Base-by-base conservation (phyloP, 1,140 invertebrate genomes). In the Aphis craccivora region DNA sequence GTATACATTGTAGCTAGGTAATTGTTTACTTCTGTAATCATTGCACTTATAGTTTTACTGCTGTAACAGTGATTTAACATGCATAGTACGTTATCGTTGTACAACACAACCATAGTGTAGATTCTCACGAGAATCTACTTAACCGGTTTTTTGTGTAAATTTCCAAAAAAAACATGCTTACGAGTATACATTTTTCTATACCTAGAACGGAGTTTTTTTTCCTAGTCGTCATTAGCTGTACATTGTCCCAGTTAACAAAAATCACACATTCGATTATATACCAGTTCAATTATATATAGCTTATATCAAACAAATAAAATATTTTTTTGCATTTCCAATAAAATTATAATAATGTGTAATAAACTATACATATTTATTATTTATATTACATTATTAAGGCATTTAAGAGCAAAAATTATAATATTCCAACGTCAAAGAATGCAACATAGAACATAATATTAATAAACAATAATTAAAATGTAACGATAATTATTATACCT, bases 111-210 rank as follows among this genome's bases (percentile, higher is more conserved):
- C 48, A 51, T 4, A 55, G 35, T 55, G 40, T 20, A 60, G 55
- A 67, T 90, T 90, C 89, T 90, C 89, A 90, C 89, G 37, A 90
- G 89, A 90, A 43, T 90, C 89, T 22, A 90, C 37, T 43, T 22
- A 43, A 90, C 89, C 89, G 89, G 89, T 90, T 90, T 90, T 90
- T 67, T 67, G 89, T 40, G 89, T 90, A 43, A 90, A 90, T 90
- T 90, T 89, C 88, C 88, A 40, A 89, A 90, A 60, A 51, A 87
- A 88, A 88, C 43, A 88, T n/a, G n/a, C 22, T 2, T 43, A 40
- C 37, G 37, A 40, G 37, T 40, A n/a, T 40, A 67, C 60, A 67
- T 90, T 90, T 90, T 25, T 90, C 7, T 90, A 43, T 90, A 67
- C 53, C 37, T 43, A 40, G 25, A 90, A 60, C 25, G 6, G 30